These are phyloP conservation scores for Limosa lapponica DNA, from an alignment of 2,797 vertebrate genomes.

Conservation along the genomic window DNA sequence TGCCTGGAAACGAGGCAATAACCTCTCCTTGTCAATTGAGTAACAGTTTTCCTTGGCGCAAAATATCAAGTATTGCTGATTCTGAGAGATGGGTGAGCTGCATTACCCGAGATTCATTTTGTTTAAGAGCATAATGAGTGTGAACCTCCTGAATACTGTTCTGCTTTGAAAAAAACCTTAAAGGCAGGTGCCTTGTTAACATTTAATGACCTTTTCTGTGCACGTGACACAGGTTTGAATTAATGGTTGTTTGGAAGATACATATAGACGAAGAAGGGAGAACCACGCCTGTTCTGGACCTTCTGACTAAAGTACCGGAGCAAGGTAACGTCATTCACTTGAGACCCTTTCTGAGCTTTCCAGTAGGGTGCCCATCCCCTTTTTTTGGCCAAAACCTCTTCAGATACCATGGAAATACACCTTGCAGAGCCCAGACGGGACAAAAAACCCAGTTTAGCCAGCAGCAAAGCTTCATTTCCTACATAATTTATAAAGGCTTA, in stretches of 20 bases:
- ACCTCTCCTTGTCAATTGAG: background rate
- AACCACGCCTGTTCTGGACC: constrained; percentile 81
- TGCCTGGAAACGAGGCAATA: background rate
- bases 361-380: accelerated
- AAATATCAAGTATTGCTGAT: background rate
- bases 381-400: background rate
- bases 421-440: background rate
- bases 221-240: constrained; percentile 76
- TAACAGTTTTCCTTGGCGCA: no score
- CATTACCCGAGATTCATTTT: background rate
- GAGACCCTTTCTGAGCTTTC: background rate
- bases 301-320: constrained; percentile 86
- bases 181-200: background rate
- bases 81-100: background rate
- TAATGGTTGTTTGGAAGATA: constrained; percentile 87
- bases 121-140: background rate
- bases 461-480: background rate
- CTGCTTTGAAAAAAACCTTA: background rate
- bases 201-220: background rate
- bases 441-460: background rate
- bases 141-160: background rate
- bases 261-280: constrained; percentile 79
- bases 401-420: background rate
- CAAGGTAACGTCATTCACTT: constrained; percentile 72
- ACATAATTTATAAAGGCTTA: background rate